A percentile compares a stretch with the other conserved stretches of the same genome.
Evolutionary conservation across 2,113 vertebrate species (phyloP).

Genomic region (Ahaetulla prasina): DNA sequence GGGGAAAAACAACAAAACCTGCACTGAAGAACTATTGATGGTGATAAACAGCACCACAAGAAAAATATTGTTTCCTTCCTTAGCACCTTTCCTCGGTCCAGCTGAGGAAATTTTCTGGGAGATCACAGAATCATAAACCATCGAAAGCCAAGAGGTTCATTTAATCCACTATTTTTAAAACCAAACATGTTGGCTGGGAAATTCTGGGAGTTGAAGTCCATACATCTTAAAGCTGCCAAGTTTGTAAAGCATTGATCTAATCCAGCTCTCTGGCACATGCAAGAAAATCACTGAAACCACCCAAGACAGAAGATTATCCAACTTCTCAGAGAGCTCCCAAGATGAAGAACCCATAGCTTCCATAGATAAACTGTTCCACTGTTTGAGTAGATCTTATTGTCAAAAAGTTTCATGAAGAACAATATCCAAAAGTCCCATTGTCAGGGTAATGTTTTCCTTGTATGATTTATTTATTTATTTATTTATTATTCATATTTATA

Average conservation of each 20-base stretch:
- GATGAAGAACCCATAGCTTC: neutral
- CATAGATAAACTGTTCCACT: neutral
- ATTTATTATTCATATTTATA: too few species aligned
- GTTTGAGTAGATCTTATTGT: neutral
- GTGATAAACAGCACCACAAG: neutral
- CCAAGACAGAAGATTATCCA: neutral
- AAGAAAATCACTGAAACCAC: neutral
- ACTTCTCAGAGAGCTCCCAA: neutral
- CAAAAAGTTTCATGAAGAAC: neutral
- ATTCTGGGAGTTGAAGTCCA: neutral
- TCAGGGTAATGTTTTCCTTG: neutral
- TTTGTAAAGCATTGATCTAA: neutral
- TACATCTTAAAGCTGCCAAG: neutral
- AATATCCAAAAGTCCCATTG: neutral
- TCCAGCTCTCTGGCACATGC: neutral
- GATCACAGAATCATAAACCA: neutral
- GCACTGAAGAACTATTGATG: neutral
- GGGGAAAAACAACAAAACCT: neutral
- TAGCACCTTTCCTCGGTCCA: neutral
- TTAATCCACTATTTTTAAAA: neutral
- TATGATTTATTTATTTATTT: too few species aligned
- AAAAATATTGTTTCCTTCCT: neutral
- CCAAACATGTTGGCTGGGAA: neutral
- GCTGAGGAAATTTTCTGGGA: neutral
- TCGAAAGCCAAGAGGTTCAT: neutral